A percentile compares a stretch with the other conserved stretches of the same genome.
Conservation (phyloP, 30 jellyfish, hydroid and myxozoan species). For the Aurelia sp. region DNA sequence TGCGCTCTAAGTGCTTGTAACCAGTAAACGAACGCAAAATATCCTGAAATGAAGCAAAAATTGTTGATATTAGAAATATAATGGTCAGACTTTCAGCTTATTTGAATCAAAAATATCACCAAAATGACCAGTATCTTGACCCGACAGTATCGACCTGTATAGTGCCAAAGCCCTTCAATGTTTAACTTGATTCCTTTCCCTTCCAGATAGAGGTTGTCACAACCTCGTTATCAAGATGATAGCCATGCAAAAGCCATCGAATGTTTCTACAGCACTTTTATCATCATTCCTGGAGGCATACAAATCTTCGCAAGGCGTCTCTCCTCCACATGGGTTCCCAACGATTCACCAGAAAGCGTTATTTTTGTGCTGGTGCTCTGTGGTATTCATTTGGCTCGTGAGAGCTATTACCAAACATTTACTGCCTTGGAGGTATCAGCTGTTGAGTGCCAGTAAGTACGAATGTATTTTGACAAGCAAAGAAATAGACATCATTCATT, state of each 20-base stretch:
- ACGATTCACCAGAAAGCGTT: conserved; percentile 87
- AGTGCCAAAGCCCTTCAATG: no score
- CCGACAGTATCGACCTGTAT: no score
- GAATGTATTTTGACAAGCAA: not conserved
- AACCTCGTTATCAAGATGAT: not conserved
- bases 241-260: not conserved
- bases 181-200: not conserved
- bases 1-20: no score
- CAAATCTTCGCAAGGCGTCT: conserved; percentile 45
- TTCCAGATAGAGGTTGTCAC: not conserved
- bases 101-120: no score
- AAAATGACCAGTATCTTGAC: no score
- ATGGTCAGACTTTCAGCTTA: no score
- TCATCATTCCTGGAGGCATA: conserved; percentile 28
- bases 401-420: conserved; percentile 30
- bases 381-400: conserved; percentile 37
- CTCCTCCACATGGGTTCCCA: conserved; percentile 72
- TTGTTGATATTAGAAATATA: no score
- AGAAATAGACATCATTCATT: no score
- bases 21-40: no score
- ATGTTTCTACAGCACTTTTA: conserved; percentile 11
- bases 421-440: conserved; percentile 24
- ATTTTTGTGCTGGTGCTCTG: conserved; percentile 61
- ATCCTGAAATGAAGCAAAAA: no score
- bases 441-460: conserved; percentile 23